These are phyloP conservation scores for Agrochola lychnidis DNA, from an alignment of 2,888 invertebrate species.

Conservation along the genomic window DNA sequence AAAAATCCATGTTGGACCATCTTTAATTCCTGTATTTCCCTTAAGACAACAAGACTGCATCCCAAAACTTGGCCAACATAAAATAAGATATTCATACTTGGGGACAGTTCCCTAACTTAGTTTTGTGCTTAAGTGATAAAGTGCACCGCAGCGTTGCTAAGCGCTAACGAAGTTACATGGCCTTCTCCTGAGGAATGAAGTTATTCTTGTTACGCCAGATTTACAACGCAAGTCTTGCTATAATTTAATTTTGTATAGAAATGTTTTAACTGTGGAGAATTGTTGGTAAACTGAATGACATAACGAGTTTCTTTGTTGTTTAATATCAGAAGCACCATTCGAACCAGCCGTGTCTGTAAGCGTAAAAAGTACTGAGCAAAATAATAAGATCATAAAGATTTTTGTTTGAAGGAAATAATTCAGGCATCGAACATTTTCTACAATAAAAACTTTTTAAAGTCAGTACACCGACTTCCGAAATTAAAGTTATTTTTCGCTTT, in stretches of 20 bases:
- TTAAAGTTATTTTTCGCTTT: too few relatives aligned
- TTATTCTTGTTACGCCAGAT: conserved; percentile 58
- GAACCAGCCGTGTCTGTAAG: neutral
- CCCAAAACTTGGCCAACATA: conserved; percentile 15
- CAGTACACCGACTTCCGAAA: too few relatives aligned
- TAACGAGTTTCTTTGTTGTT: conserved; percentile 1
- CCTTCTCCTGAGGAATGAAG: conserved; percentile 67
- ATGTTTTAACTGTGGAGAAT: conserved; percentile 20
- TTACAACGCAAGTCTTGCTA: conserved; percentile 25
- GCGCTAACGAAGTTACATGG: conserved; percentile 67
- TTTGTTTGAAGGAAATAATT: neutral
- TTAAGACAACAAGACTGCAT: conserved; percentile 4
- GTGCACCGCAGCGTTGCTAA: conserved; percentile 57
- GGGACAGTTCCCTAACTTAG: conserved; percentile 40
- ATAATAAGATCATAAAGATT: neutral
- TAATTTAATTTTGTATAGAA: conserved; percentile 30
- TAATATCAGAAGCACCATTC: neutral
- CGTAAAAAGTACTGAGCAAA: neutral
- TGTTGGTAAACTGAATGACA: neutral
- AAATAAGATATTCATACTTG: conserved; percentile 42
- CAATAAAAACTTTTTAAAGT: too few relatives aligned
- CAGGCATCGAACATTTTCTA: neutral
- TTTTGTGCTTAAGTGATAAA: conserved; percentile 68
- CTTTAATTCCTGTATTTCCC: neutral
- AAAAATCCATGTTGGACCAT: too few relatives aligned